These are phyloP conservation scores for Platyura marginata DNA, from an alignment of 1,140 invertebrate genomes.

Conservation along the genomic window DNA sequence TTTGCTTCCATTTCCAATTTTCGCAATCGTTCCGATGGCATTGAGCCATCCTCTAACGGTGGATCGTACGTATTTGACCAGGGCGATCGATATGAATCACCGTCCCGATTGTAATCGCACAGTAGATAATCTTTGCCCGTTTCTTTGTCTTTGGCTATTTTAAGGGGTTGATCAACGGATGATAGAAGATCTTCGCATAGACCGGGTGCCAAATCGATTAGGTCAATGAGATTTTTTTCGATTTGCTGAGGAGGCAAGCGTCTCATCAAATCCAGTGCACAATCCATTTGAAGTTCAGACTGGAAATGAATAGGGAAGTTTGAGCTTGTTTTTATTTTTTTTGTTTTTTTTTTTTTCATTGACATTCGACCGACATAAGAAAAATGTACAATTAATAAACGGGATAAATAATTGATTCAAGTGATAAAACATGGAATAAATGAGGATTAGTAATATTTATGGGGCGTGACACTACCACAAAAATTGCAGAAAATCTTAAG, in stretches of 20 bases:
- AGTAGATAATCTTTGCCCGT: slow-evolving; percentile 93
- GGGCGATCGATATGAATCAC: slow-evolving; percentile 97
- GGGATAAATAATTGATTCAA: too few relatives aligned
- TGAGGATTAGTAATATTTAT: too few relatives aligned
- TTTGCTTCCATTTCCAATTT: slow-evolving; percentile 97
- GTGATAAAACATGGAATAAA: too few relatives aligned
- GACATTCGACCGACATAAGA: too few relatives aligned
- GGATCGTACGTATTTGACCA: slow-evolving; percentile 99
- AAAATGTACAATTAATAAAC: too few relatives aligned
- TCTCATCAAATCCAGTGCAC: slow-evolving; percentile 95
- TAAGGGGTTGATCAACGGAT: slow-evolving; percentile 95
- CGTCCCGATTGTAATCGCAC: slow-evolving; percentile 98
- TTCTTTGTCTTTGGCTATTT: slow-evolving; percentile 89
- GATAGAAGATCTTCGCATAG: slow-evolving; percentile 94
- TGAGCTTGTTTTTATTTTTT: too few relatives aligned
- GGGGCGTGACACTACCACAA: too few relatives aligned
- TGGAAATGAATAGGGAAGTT: slow-evolving; percentile 33
- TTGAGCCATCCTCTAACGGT: slow-evolving; percentile 91
- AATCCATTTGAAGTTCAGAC: slow-evolving; percentile 96
- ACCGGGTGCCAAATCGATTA: slow-evolving; percentile 90
- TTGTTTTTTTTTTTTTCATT: too few relatives aligned
- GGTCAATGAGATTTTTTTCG: slow-evolving; percentile 93
- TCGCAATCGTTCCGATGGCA: slow-evolving; percentile 90
- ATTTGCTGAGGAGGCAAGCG: slow-evolving; percentile 97
- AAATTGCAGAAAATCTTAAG: too few relatives aligned